Evolutionary conservation across 1,140 invertebrate species (phyloP), one percentile per base, ranked within the genome.

Genomic region (Nautilus pompilius): DNA sequence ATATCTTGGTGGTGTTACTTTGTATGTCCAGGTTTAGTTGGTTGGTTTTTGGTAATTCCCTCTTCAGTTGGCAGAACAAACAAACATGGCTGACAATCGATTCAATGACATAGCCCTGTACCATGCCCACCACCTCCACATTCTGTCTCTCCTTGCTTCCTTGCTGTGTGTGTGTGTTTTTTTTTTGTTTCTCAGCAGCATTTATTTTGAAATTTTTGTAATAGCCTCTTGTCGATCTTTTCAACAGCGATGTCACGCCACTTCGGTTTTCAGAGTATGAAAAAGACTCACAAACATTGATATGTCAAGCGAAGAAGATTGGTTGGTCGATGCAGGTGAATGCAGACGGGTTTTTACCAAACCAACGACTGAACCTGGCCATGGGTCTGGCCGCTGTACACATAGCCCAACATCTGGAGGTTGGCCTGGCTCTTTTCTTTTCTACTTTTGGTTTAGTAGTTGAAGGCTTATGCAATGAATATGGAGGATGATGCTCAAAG

Each of bases 341-440:
- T 46, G 66, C 70, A 17, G 78, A 78, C 59, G 78, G 78, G 0
- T 74, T 75, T 56, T 58, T 73, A 22, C 67, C 75, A 20, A 75
- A 76, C 63, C 60, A 61, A 54, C 62, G 76, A 63, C 59, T 76
- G 10, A 76, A 78, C 60, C 59, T 80, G 53, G 78, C 78, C 32
- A 78, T 80, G 76, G 78, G 78, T 17, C 63, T 80, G 46, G 74
- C 78, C 26, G 62, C 76, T 10, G 65, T 78, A 65, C 78, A 80
- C 55, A 74, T 77, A 57, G 72, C 76, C 24, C 78, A 80, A 63
- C 53, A 72, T 34, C 69, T 77, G 60, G 76, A 77, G 68, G 74
- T 78, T 63, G 53, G 71, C 58, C 20, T 45, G 10, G 30, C 15
- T n/a, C 17, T 26, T 28, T 32, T 13, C 36, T 28, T 32, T 51